Conservation (phyloP, 2,113 vertebrate species). For the Acrocephalus kingi region DNA sequence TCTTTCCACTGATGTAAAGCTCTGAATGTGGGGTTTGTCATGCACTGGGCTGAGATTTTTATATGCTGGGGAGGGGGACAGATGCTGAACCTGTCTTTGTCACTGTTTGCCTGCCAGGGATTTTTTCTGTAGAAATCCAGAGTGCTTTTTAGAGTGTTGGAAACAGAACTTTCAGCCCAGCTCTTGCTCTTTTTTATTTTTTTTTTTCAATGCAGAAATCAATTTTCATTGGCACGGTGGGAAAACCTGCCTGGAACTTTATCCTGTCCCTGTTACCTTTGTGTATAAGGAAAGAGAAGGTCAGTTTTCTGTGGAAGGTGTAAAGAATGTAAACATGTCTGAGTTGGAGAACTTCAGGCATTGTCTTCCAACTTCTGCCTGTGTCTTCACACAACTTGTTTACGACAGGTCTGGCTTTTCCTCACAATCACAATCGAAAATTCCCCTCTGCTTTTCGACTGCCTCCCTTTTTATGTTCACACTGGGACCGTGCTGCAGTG, state of each 20-base stretch:
- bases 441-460: neutral
- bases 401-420: neutral
- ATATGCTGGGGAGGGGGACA: neutral
- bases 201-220: neutral
- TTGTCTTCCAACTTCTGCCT: neutral
- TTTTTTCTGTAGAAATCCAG: neutral
- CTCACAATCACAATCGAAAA: neutral
- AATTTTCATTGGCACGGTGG: conserved; percentile 3
- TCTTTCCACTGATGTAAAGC: conserved; percentile 32
- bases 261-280: conserved; percentile 39
- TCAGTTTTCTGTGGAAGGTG: conserved; percentile 43
- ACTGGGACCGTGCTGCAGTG: neutral
- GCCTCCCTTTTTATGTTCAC: conserved; percentile 1
- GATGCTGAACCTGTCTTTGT: neutral
- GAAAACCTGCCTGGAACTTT: conserved; percentile 26
- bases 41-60: conserved; percentile 11
- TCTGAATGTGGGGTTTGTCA: conserved; percentile 25
- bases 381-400: conserved; percentile 24
- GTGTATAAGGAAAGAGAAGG: neutral
- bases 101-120: neutral
- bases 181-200: neutral
- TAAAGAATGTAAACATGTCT: conserved; percentile 53
- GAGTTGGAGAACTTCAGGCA: conserved; percentile 7
- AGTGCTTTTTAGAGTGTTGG: neutral
- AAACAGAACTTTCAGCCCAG: neutral